These are phyloP conservation scores for Xenops minutus DNA, from an alignment of 2,797 vertebrate genomes.

Conservation along the genomic window DNA sequence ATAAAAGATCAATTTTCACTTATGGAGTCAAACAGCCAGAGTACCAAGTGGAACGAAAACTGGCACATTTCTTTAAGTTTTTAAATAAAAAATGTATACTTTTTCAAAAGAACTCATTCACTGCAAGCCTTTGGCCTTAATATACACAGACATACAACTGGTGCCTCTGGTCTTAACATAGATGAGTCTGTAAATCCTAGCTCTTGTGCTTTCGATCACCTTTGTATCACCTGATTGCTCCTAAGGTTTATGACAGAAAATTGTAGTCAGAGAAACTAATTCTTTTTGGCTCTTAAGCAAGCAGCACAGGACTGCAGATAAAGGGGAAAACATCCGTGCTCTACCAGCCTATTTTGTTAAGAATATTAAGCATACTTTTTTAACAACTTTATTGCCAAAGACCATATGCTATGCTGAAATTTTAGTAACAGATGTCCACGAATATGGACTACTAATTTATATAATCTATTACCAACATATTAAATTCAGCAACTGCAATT, in stretches of 20 bases:
- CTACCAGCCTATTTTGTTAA: background rate
- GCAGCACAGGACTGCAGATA: accelerated
- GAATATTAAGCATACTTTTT: background rate
- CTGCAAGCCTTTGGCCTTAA: background rate
- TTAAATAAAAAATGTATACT: background rate
- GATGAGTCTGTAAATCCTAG: background rate
- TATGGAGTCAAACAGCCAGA: background rate
- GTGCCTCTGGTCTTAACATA: background rate
- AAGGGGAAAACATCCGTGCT: background rate
- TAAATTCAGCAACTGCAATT: background rate
- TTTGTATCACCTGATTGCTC: background rate
- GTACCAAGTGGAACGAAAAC: background rate
- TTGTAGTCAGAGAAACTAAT: background rate
- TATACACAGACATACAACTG: background rate
- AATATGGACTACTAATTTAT: slow-evolving; percentile 2
- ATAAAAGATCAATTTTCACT: background rate
- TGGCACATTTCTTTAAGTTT: background rate
- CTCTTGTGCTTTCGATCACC: background rate
- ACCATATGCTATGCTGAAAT: background rate
- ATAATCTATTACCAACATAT: background rate
- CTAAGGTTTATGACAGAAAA: background rate
- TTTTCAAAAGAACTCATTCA: background rate
- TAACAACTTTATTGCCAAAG: background rate
- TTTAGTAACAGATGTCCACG: background rate
- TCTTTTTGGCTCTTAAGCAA: background rate